Conservation (phyloP, 2,888 invertebrate genomes). For the Drosophila pegasa region DNA sequence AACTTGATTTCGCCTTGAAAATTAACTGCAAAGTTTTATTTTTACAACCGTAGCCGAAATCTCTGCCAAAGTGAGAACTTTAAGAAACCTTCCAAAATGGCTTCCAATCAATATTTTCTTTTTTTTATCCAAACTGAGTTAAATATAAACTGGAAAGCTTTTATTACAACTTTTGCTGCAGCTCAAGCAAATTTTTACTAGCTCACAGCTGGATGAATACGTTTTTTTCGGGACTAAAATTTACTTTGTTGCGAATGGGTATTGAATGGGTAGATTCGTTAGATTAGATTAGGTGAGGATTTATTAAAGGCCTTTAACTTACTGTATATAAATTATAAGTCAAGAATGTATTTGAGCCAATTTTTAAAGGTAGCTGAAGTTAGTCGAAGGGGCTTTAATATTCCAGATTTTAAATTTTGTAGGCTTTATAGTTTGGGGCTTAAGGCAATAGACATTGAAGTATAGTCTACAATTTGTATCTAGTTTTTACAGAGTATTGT, state of each 20-base stretch:
- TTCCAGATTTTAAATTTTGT: too few relatives aligned
- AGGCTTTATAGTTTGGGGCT: too few relatives aligned
- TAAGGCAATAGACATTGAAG: too few relatives aligned
- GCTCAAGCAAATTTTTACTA: neutral
- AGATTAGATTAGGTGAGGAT: neutral
- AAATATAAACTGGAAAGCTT: constrained; percentile 3
- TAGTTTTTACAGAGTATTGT: neutral
- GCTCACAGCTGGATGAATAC: neutral
- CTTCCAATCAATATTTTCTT: constrained; percentile 10
- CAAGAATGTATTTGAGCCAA: too few relatives aligned
- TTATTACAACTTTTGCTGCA: neutral
- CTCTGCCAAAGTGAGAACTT: neutral
- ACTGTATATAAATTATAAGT: neutral
- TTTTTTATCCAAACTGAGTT: neutral
- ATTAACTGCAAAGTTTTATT: constrained; percentile 4
- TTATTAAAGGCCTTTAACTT: neutral
- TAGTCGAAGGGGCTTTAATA: too few relatives aligned
- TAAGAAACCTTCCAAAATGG: constrained; percentile 4
- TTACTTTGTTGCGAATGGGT: neutral
- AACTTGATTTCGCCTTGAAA: constrained; percentile 12
- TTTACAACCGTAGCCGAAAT: constrained; percentile 6
- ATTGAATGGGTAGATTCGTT: too few relatives aligned
- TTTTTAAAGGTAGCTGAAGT: too few relatives aligned
- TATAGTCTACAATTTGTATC: too few relatives aligned
- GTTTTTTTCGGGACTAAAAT: neutral